Percentiles rank a stretch among this genome's conserved stretches.
Evolutionary conservation across 2,113 vertebrate genomes (phyloP).

Genomic region (Pelecanoides urinatrix): DNA sequence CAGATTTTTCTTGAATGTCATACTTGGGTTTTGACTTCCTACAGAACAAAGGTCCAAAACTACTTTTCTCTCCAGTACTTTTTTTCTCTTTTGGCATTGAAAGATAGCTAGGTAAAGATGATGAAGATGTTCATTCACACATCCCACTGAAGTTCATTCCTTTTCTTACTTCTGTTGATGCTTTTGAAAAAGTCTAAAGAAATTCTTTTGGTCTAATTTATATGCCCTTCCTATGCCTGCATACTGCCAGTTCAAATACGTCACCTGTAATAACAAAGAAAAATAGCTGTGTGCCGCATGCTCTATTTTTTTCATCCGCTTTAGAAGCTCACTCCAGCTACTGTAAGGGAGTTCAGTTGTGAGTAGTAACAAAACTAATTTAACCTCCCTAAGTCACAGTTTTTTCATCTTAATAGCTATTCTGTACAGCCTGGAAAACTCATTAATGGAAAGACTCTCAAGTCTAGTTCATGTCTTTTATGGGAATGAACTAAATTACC

Average conservation of each 20-base stretch:
- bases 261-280: conserved; percentile 90
- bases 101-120: conserved; percentile 21
- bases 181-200: conserved; percentile 55
- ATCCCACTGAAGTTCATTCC: conserved; percentile 38
- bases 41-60: not conserved
- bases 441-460: conserved; percentile 52
- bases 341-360: conserved; percentile 69
- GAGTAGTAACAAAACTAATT: conserved; percentile 79
- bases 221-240: conserved; percentile 57
- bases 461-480: conserved; percentile 45
- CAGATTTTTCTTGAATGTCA: not conserved
- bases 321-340: conserved; percentile 60
- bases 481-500: not conserved
- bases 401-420: conserved; percentile 62
- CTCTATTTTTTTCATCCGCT: conserved; percentile 51
- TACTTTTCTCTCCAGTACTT: not conserved
- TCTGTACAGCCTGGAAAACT: conserved; percentile 64
- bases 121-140: conserved; percentile 48
- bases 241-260: conserved; percentile 80
- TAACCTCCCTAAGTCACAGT: conserved; percentile 69
- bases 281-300: conserved; percentile 79
- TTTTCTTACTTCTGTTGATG: conserved; percentile 50
- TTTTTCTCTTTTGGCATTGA: not conserved
- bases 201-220: conserved; percentile 72
- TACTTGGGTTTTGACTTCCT: not conserved